Percentiles rank a stretch among this genome's conserved stretches.
Conservation (phyloP, 2,888 invertebrate genomes). For the Tenthredo distinguenda region DNA sequence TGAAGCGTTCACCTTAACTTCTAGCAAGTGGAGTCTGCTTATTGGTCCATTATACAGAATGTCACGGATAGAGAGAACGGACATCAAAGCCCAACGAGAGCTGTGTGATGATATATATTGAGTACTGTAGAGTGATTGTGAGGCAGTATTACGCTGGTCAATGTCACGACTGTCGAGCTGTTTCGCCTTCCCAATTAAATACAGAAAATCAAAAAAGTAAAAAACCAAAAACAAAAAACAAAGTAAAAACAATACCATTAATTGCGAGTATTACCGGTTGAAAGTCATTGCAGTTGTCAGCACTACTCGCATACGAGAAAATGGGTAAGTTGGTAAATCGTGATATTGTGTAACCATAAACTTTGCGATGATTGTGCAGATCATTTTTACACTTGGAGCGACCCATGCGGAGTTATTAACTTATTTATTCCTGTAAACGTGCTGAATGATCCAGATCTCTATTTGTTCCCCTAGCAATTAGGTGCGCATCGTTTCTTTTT, state of each 20-base stretch:
- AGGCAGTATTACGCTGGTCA: conserved; percentile 25
- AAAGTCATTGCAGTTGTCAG: background rate
- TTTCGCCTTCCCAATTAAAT: background rate
- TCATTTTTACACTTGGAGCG: background rate
- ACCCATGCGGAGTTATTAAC: background rate
- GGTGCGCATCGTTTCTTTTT: background rate
- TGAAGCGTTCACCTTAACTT: conserved; percentile 42
- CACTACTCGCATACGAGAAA: background rate
- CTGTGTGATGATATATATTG: conserved; percentile 4
- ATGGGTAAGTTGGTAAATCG: background rate
- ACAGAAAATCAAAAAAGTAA: background rate
- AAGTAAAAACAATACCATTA: background rate
- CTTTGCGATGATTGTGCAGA: background rate
- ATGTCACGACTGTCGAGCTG: conserved; percentile 24
- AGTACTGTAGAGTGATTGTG: conserved; percentile 10
- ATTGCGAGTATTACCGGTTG: background rate
- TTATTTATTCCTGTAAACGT: background rate
- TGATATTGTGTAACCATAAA: background rate
- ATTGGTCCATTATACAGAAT: conserved; percentile 20
- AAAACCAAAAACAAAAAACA: background rate
- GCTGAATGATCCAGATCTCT: background rate
- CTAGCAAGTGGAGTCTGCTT: conserved; percentile 1
- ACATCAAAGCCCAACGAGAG: conserved; percentile 15
- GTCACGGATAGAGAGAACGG: conserved; percentile 33
- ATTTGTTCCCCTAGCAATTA: background rate